These are phyloP conservation scores for Ptyas mucosa DNA, from an alignment of 2,113 vertebrate species.

Conservation along the genomic window DNA sequence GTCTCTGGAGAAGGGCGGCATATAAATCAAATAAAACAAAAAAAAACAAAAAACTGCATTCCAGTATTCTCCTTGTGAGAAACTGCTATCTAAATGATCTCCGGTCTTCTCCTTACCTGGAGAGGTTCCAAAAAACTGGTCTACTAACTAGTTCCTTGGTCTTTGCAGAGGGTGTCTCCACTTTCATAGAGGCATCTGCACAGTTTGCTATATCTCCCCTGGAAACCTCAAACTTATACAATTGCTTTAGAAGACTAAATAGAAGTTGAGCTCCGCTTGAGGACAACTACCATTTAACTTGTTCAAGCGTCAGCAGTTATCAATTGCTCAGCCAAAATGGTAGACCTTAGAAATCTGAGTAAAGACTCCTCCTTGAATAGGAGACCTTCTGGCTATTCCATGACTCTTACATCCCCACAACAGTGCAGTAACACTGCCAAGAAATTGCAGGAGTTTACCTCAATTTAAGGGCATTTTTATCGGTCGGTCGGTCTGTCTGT, in stretches of 20 bases:
- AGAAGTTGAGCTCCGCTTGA: not conserved
- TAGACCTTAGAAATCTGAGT: not conserved
- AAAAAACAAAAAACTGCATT: too few species aligned
- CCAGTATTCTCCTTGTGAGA: not conserved
- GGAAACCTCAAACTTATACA: not conserved
- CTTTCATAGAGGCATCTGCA: not conserved
- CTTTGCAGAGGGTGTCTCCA: not conserved
- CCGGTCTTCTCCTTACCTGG: not conserved
- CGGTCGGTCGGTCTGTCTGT: too few species aligned
- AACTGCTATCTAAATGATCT: not conserved
- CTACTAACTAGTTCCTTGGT: not conserved
- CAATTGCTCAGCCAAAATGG: not conserved
- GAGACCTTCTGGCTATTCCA: not conserved
- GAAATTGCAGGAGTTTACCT: not conserved
- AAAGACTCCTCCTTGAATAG: not conserved
- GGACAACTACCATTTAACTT: not conserved
- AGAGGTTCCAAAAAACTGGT: not conserved
- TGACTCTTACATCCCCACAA: not conserved
- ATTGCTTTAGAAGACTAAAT: not conserved
- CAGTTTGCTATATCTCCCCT: not conserved
- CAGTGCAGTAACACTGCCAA: not conserved
- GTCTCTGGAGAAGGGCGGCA: too few species aligned
- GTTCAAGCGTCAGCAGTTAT: not conserved
- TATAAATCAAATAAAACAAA: too few species aligned
- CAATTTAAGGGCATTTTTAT: not conserved